These are phyloP conservation scores for Lingula anatina DNA, from an alignment of 2,888 invertebrate genomes.

Conservation along the genomic window DNA sequence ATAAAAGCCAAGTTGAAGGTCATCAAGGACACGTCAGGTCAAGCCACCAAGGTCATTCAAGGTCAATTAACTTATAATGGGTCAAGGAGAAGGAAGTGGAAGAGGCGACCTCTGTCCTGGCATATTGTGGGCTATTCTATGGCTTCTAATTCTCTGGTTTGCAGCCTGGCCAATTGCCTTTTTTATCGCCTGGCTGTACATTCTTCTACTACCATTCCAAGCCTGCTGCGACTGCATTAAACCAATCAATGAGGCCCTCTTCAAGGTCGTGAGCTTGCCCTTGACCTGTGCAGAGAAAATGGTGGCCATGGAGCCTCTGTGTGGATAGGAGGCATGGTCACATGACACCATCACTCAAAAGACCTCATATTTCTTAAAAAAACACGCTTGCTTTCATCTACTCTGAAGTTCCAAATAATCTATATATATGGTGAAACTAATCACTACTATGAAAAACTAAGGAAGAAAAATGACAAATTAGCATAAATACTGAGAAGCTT, in stretches of 20 bases:
- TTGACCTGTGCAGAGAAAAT: conserved; percentile 43
- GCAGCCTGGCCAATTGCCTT: conserved; percentile 46
- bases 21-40: too few species aligned
- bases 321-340: conserved; percentile 16
- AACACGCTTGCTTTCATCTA: too few species aligned
- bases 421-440: too few species aligned
- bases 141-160: conserved; percentile 45
- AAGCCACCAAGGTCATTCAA: too few species aligned
- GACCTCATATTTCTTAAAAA: too few species aligned
- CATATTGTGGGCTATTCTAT: conserved; percentile 41
- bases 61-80: conserved; percentile 7
- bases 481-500: too few species aligned
- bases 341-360: too few species aligned
- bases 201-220: conserved; percentile 44
- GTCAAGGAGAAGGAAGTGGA: conserved; percentile 23
- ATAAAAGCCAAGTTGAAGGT: too few species aligned
- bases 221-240: conserved; percentile 37
- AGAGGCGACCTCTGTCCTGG: conserved; percentile 25
- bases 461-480: too few species aligned
- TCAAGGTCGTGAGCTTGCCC: conserved; percentile 43
- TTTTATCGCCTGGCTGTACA: conserved; percentile 44
- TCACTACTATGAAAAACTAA: too few species aligned
- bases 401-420: too few species aligned
- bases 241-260: conserved; percentile 35
- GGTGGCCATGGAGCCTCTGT: conserved; percentile 43